Base-by-base conservation (phyloP, 2,888 invertebrate species). In the Onchidella celtica region DNA sequence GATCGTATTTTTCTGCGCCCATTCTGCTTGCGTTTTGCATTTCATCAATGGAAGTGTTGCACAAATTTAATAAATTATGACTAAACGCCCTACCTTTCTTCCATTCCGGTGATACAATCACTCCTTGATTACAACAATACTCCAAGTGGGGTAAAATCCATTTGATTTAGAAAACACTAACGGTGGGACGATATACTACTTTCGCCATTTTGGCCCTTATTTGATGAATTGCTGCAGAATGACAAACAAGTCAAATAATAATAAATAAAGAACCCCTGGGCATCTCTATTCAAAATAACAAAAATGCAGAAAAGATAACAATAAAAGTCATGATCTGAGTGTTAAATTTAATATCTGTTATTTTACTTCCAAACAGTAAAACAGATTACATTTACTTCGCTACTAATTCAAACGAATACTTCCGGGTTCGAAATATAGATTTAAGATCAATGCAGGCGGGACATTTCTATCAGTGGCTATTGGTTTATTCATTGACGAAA, bases 141-240 rank as follows among this genome's bases (percentile, higher is more conserved):
- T n/a, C 59, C n/a, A 55, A 72, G 0, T 21, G 29, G n/a, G 32
- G 55, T 21, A 9, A 21, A 55, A 72, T 72, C 72, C 72, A 21
- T 38, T 27, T 27, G n/a, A 17, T 2, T 55, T 14, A 61, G 66
- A 69, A 55, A 61, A 24, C 61, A 73, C 73, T 9, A 57, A 61
- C 3, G 47, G 29, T 21, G 17, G 21, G 38, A 3, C 24, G 29
- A 57, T 14, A 38, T 69, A 24, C 21, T 55, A 32, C 61, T 21
- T 40, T 78, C 78, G 78, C 78, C 78, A 78, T 78, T 78, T 78
- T 78, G 65, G 27, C 21, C 72, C 40, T 27, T 75, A 21, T 27
- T 27, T 75, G 29, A 40, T 65, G n/a, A 68, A 68, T 57, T 77
- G 32, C 77, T 77, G 77, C 77, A 34, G 77, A 55, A 68, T 57